These are phyloP conservation scores for Ostrea edulis DNA, from an alignment of 1,140 invertebrate species.

Conservation along the genomic window DNA sequence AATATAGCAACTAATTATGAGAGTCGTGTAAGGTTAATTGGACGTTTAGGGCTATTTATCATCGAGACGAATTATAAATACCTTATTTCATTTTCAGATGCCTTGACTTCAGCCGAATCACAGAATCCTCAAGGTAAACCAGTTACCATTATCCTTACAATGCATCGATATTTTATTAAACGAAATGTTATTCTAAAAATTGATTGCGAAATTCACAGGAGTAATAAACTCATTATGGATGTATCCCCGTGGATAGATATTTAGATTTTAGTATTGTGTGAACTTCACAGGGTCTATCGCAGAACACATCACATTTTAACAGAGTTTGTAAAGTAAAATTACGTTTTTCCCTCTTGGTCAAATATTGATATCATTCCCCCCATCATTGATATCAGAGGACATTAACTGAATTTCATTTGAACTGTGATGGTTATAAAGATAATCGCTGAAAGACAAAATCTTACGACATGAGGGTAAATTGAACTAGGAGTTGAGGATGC, in stretches of 20 bases:
- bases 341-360: not conserved
- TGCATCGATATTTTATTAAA: not conserved
- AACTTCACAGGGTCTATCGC: not conserved
- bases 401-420: not conserved
- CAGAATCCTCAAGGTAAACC: slow-evolving; percentile 25
- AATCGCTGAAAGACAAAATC: not conserved
- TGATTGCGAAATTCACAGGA: not conserved
- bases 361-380: not conserved
- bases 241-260: not conserved
- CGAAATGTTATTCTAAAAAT: not conserved
- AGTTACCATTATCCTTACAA: not conserved
- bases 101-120: not conserved
- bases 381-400: not conserved
- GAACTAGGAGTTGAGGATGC: too few relatives aligned
- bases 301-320: not conserved
- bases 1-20: not conserved
- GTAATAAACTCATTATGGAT: not conserved
- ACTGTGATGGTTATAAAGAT: not conserved
- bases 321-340: not conserved
- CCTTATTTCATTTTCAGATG: slow-evolving; percentile 3
- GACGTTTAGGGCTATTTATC: not conserved
- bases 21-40: not conserved
- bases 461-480: too few relatives aligned
- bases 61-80: not conserved
- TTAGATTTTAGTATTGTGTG: not conserved